Evolutionary conservation across 1,140 invertebrate genomes (phyloP), one percentile per base, ranked within the genome.

Genomic region (Drosophila triauraria): DNA sequence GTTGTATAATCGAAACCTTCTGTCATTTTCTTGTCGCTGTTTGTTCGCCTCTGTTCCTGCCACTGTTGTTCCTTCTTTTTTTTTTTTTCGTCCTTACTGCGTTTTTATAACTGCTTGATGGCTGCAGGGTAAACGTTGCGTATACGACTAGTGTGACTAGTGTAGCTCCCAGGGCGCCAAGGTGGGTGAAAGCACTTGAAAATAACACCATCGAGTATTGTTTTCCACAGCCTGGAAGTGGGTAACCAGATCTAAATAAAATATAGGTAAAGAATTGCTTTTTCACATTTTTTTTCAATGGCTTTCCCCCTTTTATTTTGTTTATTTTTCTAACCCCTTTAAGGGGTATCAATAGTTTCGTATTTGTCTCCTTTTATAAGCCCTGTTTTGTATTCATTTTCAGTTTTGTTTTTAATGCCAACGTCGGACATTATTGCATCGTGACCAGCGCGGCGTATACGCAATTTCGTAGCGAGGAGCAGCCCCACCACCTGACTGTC

Each of bases 1-100:
- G 67, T 67, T 44, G 69, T 79, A 76, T 87, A 86, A 86, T 86
- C 82, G 82, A 87, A 86, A 86, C 65, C 65, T 82, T 87, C 79
- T 87, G 79, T 79, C 83, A 85, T 79, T 87, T 85, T 87, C 82
- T 82, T 85, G 67, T 84, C 74, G 77, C 62, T 67, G 53, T 63
- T 80, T 85, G 56, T 67, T 48, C 48, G 44, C 58, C 35, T 50
- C 25, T 38, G 51, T 17, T 50, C 15, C 15, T 51, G 48, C 27
- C 23, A n/a, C 32, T 46, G 32, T 23, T 77, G 43, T 56, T 68
- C 9, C 43, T 46, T 25, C 57, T 32, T 48, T 47, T 30, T 58
- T 30, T 58, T 30, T 20, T 30, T 67, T 13, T 60, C 35, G 32
- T 51, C 20, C 40, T 27, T 47, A n/a, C 54, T 69, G 56, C 58